These are phyloP conservation scores for Globodera ellingtonae DNA, from an alignment of 1,140 invertebrate genomes.

Conservation along the genomic window DNA sequence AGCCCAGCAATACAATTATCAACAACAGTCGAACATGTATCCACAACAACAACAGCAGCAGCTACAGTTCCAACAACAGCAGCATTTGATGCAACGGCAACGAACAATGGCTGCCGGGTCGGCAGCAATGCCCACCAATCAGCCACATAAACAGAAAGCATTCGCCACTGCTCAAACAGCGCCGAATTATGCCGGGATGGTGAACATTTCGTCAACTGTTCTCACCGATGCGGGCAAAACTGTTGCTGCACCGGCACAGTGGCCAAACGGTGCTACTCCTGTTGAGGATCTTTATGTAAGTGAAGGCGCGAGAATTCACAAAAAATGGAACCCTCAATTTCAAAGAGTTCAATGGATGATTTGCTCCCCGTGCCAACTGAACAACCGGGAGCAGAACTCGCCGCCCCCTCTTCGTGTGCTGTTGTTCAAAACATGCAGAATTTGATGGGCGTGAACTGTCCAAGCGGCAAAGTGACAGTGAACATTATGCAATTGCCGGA, in stretches of 20 bases:
- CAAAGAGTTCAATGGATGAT: constrained; percentile 38
- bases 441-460: not conserved
- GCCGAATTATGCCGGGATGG: constrained; percentile 11
- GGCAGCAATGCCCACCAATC: not conserved
- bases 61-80: not conserved
- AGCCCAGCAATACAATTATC: not conserved
- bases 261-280: not conserved
- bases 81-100: too few species aligned
- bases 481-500: constrained; percentile 40
- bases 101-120: not conserved
- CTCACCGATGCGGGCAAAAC: not conserved
- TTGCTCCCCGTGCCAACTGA: constrained; percentile 38
- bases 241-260: not conserved
- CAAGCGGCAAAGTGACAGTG: constrained; percentile 17
- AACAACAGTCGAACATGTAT: constrained; percentile 27
- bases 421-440: constrained; percentile 14
- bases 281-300: constrained; percentile 27
- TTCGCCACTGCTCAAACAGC: constrained; percentile 28
- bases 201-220: not conserved
- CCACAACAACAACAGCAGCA: constrained; percentile 21
- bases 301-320: not conserved
- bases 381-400: not conserved
- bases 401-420: constrained; percentile 12
- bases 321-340: not conserved
- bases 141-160: constrained; percentile 15